phyloP scores from a whole-genome alignment of 37 sponge, comb jelly and placozoan genomes.

The Ephydatia muelleri region DNA sequence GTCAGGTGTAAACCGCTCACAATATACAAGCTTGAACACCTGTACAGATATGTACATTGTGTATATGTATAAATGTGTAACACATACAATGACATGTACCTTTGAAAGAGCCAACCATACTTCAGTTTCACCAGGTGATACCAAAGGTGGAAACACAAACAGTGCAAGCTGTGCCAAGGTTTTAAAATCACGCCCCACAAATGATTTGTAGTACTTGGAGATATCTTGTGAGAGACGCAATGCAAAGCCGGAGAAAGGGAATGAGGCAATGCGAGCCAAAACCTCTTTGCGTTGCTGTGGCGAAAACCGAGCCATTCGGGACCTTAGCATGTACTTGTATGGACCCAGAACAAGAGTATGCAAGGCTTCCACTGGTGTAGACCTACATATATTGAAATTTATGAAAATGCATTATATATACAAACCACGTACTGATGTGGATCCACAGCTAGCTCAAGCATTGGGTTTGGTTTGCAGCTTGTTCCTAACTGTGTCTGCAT shows the following conservation, averaged over 20 bases:
- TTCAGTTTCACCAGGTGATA: not conserved
- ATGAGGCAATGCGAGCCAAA: conserved; percentile 14
- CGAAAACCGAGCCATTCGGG: conserved; percentile 1
- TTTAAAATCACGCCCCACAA: conserved; percentile 49
- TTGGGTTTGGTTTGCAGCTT: too few relatives aligned
- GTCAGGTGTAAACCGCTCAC: too few relatives aligned
- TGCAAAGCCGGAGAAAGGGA: conserved; percentile 22
- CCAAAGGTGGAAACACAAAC: conserved; percentile 25
- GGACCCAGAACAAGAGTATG: conserved; percentile 48
- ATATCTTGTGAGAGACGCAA: conserved; percentile 9
- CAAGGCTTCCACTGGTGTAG: conserved; percentile 35
- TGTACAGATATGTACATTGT: too few relatives aligned
- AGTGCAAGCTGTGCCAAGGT: conserved; percentile 40
- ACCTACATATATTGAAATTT: too few relatives aligned
- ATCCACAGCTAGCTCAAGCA: too few relatives aligned
- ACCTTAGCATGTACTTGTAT: conserved; percentile 39
- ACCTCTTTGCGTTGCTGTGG: conserved; percentile 23
- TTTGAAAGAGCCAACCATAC: conserved; percentile 15
- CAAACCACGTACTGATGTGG: too few relatives aligned
- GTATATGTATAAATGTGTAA: too few relatives aligned
- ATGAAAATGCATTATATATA: too few relatives aligned
- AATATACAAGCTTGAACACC: too few relatives aligned
- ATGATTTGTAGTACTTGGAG: conserved; percentile 14
- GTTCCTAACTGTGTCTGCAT: too few relatives aligned
- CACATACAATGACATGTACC: too few relatives aligned